Conservation (phyloP, 2,888 invertebrate genomes). For the Chrysotoxum bicinctum region DNA sequence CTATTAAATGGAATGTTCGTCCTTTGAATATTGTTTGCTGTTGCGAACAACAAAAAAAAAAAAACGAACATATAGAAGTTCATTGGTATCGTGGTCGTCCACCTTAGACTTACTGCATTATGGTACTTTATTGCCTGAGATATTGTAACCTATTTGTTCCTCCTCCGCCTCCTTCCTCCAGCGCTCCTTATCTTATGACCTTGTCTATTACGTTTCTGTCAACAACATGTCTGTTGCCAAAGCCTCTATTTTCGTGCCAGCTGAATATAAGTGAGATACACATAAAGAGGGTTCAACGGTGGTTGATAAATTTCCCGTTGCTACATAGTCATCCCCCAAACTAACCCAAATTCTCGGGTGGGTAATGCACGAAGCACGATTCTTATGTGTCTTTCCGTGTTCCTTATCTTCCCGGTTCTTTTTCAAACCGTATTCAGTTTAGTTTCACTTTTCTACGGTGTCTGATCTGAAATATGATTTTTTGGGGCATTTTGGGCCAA, state of each 20-base stretch:
- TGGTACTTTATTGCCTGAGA: conserved; percentile 38
- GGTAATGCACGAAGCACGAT: conserved; percentile 40
- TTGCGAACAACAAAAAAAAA: background rate
- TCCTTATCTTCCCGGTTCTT: conserved; percentile 41
- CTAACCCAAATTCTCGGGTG: background rate
- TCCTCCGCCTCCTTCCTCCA: background rate
- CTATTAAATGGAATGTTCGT: background rate
- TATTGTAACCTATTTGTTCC: conserved; percentile 53
- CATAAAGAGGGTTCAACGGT: conserved; percentile 30
- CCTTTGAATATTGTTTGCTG: background rate
- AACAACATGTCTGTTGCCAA: conserved; percentile 2
- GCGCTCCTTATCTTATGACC: background rate
- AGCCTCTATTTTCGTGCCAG: conserved; percentile 34
- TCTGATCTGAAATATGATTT: conserved; percentile 27
- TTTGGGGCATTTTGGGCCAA: background rate
- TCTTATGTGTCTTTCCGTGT: conserved; percentile 6
- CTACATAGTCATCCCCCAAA: background rate
- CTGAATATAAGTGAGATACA: conserved; percentile 44
- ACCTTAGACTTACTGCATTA: conserved; percentile 30
- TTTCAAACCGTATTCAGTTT: background rate
- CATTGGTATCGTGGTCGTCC: background rate
- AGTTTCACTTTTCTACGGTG: conserved; percentile 17
- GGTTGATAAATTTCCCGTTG: conserved; percentile 37
- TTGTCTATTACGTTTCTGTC: conserved; percentile 19
- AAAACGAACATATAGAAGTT: background rate